Percentiles rank a stretch among this genome's conserved stretches.
phyloP scores from a whole-genome alignment of 2,113 vertebrate genomes.

The Leuciscus idus region DNA sequence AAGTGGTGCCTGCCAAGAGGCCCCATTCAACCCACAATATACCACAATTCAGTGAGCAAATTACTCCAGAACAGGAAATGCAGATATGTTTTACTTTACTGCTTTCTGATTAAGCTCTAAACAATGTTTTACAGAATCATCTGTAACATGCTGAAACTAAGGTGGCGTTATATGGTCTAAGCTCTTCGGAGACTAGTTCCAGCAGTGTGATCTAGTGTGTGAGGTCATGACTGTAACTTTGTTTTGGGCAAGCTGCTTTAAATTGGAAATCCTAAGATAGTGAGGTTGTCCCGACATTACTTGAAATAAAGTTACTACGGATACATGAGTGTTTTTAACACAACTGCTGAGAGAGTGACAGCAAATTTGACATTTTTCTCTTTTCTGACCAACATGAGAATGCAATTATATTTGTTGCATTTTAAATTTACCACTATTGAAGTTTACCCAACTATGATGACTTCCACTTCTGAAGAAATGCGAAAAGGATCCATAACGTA shows the following conservation, averaged over 20 bases:
- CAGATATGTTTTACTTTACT: constrained; percentile 26
- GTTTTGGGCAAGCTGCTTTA: neutral
- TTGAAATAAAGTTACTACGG: neutral
- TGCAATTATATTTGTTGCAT: neutral
- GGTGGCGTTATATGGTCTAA: neutral
- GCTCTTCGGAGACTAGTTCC: neutral
- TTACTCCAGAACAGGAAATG: constrained; percentile 35
- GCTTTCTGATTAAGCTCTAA: constrained; percentile 25
- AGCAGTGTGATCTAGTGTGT: neutral
- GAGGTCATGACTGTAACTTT: neutral
- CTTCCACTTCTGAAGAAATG: neutral
- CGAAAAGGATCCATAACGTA: neutral
- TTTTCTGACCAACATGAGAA: no score
- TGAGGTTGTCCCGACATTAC: neutral
- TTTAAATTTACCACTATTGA: neutral
- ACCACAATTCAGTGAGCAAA: constrained; percentile 40
- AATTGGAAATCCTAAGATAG: neutral
- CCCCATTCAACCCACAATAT: constrained; percentile 34
- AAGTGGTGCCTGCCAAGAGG: constrained; percentile 37
- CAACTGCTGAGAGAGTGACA: no score
- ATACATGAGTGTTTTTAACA: no score
- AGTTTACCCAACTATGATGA: neutral
- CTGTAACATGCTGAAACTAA: neutral
- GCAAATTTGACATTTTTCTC: no score
- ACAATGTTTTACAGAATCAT: constrained; percentile 12